Percentiles rank a stretch among this genome's conserved stretches.
Evolutionary conservation across 2,888 invertebrate genomes (phyloP).

Genomic region (Sphinx pinastri): DNA sequence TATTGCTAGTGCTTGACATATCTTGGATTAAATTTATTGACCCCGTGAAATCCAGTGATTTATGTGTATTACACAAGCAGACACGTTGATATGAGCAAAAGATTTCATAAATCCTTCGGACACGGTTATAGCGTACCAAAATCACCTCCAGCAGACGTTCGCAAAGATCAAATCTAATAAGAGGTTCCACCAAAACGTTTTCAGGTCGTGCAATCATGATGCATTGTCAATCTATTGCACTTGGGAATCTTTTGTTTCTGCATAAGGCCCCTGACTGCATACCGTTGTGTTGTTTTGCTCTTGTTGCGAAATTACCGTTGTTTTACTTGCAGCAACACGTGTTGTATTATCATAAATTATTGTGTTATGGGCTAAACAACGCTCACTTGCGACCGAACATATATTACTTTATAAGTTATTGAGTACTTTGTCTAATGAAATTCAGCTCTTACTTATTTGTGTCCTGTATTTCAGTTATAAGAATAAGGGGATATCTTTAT

Average conservation of each 20-base stretch:
- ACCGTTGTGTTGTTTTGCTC: conserved; percentile 29
- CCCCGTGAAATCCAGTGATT: not conserved
- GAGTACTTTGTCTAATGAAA: not conserved
- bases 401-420: not conserved
- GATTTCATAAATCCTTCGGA: conserved; percentile 49
- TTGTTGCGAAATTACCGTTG: conserved; percentile 32
- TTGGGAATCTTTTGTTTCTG: conserved; percentile 56
- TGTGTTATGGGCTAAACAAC: conserved; percentile 28
- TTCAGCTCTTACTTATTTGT: not conserved
- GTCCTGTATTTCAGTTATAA: not conserved
- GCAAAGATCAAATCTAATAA: conserved; percentile 70
- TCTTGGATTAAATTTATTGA: not conserved
- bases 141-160: conserved; percentile 42
- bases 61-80: conserved; percentile 3
- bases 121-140: conserved; percentile 43
- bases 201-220: conserved; percentile 54
- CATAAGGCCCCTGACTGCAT: conserved; percentile 29
- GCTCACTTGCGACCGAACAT: not conserved
- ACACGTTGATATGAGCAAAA: conserved; percentile 35
- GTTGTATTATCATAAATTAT: conserved; percentile 40
- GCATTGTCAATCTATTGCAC: conserved; percentile 60
- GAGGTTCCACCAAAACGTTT: conserved; percentile 59
- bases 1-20: not conserved
- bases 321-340: conserved; percentile 32
- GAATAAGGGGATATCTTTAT: not conserved